phyloP scores from a whole-genome alignment of 2,797 vertebrate species.

The Siniperca scherzeri region DNA sequence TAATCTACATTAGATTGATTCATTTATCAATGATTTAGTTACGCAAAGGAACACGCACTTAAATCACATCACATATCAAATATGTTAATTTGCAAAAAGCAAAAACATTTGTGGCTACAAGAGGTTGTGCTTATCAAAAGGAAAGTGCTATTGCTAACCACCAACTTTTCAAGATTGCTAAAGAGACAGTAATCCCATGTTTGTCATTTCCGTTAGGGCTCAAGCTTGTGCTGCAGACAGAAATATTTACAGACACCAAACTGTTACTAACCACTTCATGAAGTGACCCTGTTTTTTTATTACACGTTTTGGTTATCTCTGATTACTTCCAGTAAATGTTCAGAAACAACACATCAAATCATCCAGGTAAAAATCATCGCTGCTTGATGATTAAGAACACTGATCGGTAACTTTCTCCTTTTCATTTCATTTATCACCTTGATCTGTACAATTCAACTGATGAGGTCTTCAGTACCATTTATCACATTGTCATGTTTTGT shows the following conservation, averaged over 20 bases:
- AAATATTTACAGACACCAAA: constrained; percentile 65
- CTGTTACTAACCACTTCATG: constrained; percentile 47
- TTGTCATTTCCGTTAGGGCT: constrained; percentile 46
- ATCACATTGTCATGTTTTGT: constrained; percentile 1
- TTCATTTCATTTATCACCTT: constrained; percentile 14
- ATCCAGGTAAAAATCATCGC: constrained; percentile 24
- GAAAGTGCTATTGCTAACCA: constrained; percentile 81
- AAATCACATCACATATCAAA: constrained; percentile 64
- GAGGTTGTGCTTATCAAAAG: constrained; percentile 81
- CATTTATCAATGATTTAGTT: constrained; percentile 57
- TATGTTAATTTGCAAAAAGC: constrained; percentile 37
- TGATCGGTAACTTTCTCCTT: constrained; percentile 8
- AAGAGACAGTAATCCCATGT: constrained; percentile 42
- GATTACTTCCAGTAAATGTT: constrained; percentile 56
- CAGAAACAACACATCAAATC: constrained; percentile 65
- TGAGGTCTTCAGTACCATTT: constrained; percentile 57
- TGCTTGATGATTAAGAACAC: constrained; percentile 21
- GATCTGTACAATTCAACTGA: constrained; percentile 21
- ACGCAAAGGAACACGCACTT: constrained; percentile 56
- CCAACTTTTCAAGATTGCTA: constrained; percentile 40
- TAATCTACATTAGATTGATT: constrained; percentile 60
- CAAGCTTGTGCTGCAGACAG: constrained; percentile 59
- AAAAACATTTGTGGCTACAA: constrained; percentile 57
- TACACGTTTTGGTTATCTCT: constrained; percentile 77
- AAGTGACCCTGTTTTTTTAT: constrained; percentile 73